These are phyloP conservation scores for Galbula dea DNA, from an alignment of 2,113 vertebrate species.

Conservation along the genomic window DNA sequence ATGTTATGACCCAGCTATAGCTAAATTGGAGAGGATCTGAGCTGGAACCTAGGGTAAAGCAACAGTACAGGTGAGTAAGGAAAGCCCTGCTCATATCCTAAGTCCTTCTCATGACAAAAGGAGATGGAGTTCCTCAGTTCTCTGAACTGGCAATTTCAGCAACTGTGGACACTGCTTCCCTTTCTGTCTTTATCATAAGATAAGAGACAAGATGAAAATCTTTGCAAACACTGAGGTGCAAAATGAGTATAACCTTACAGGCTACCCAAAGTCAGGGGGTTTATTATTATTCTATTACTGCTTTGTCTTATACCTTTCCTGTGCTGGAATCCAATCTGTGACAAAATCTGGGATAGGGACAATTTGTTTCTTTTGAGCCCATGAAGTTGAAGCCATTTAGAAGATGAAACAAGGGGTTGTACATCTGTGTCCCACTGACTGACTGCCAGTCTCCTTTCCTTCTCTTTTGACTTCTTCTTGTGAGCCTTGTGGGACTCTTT, in stretches of 20 bases:
- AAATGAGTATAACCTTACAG: not conserved
- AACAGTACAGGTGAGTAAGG: not conserved
- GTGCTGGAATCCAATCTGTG: constrained; percentile 78
- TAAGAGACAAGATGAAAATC: not conserved
- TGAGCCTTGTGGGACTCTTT: not conserved
- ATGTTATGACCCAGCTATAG: not conserved
- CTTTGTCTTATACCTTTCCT: constrained; percentile 71
- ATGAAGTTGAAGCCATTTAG: constrained; percentile 74
- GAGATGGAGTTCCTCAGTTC: not conserved
- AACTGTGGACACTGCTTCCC: not conserved
- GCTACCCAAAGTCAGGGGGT: not conserved
- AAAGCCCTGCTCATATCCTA: not conserved
- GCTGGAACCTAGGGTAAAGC: not conserved
- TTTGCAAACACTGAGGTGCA: not conserved
- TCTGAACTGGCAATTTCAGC: not conserved
- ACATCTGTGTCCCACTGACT: constrained; percentile 3
- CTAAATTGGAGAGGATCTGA: not conserved
- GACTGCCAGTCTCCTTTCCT: not conserved
- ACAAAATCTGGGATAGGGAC: constrained; percentile 76
- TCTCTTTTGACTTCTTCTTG: not conserved
- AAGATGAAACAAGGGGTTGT: constrained; percentile 72
- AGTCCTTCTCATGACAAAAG: not conserved
- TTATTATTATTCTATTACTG: not conserved
- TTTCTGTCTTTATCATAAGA: not conserved
- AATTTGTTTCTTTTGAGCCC: constrained; percentile 79